phyloP scores from a whole-genome alignment of 2,797 vertebrate species.

The Acanthiza pusilla region DNA sequence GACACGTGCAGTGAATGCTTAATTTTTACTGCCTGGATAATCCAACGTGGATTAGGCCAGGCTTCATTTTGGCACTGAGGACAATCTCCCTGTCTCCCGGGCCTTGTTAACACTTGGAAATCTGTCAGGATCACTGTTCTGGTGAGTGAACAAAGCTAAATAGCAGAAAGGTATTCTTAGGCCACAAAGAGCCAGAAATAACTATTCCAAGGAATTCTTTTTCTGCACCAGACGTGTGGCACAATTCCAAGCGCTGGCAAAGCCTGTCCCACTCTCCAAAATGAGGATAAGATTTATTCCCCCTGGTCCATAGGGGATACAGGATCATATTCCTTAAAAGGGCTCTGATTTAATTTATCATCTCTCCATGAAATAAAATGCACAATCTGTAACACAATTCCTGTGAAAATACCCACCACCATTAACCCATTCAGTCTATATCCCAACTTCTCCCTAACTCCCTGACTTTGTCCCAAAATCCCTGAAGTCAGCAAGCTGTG shows the following conservation, averaged over 20 bases:
- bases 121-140: neutral
- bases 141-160: neutral
- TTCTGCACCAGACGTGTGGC: neutral
- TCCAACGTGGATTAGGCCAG: neutral
- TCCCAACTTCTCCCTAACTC: neutral
- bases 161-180: conserved; percentile 32
- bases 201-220: neutral
- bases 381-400: neutral
- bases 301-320: neutral
- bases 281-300: neutral
- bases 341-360: neutral
- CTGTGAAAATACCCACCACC: neutral
- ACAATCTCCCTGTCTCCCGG: neutral
- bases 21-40: neutral
- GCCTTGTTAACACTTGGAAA: conserved; percentile 40
- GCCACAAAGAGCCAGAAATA: conserved; percentile 6
- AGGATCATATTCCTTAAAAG: neutral
- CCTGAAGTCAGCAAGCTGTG: neutral
- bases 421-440: neutral
- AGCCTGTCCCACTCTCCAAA: neutral
- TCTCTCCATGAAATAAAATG: neutral
- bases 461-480: neutral
- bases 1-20: neutral
- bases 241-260: neutral
- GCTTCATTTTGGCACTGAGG: neutral